Conservation (phyloP, 1,140 invertebrate genomes). For the Scaptodrosophila lebanonensis region DNA sequence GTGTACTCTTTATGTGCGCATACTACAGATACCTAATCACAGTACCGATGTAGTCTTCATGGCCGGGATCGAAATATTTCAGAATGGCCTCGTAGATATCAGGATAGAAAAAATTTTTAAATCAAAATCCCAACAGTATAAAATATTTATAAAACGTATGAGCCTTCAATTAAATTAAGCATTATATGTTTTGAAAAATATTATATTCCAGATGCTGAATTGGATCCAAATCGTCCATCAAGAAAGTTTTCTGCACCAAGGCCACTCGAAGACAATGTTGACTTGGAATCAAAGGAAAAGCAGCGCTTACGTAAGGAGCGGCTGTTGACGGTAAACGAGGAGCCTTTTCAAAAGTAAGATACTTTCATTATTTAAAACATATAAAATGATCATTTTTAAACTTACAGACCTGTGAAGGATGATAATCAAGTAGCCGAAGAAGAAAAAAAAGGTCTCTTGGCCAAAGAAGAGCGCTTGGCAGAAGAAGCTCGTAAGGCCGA, state of each 20-base stretch:
- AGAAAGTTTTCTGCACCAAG: constrained; percentile 81
- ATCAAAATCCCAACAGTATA: no score
- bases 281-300: constrained; percentile 78
- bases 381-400: background rate
- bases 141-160: no score
- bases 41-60: no score
- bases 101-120: no score
- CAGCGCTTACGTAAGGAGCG: constrained; percentile 78
- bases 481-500: constrained; percentile 77
- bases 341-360: constrained; percentile 79
- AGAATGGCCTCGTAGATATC: no score
- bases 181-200: no score
- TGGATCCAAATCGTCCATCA: constrained; percentile 81
- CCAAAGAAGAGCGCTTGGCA: constrained; percentile 78
- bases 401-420: constrained; percentile 38
- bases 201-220: constrained; percentile 77
- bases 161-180: no score
- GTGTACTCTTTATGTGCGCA: no score
- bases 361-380: background rate
- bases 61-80: no score
- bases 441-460: constrained; percentile 48
- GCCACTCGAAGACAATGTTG: constrained; percentile 79
- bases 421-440: no score
- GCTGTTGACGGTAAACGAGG: constrained; percentile 76
- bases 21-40: no score